phyloP scores from a whole-genome alignment of 2,113 vertebrate species.

The Oreochromis spilurus region DNA sequence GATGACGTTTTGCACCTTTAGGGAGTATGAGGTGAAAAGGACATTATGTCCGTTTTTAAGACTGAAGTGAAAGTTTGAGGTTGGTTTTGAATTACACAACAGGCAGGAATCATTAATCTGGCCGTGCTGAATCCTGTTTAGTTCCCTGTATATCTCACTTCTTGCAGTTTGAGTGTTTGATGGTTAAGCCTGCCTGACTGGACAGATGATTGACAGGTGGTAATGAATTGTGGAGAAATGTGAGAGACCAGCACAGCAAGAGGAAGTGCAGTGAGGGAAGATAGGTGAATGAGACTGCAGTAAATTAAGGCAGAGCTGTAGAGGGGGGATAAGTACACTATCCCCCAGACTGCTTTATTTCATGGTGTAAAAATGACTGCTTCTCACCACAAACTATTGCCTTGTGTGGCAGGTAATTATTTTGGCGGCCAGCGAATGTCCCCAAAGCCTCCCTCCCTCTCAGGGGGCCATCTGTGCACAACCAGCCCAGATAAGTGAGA shows the following conservation, averaged over 20 bases:
- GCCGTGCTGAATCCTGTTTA: background rate
- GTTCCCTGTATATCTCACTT: background rate
- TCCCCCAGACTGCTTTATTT: slow-evolving; percentile 57
- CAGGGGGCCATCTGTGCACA: slow-evolving; percentile 44
- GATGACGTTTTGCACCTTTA: background rate
- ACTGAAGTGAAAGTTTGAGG: background rate
- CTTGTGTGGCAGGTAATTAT: slow-evolving; percentile 70
- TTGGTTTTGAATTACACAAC: background rate
- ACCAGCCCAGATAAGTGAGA: slow-evolving; percentile 55
- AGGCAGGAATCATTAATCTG: background rate
- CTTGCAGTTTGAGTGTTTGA: background rate
- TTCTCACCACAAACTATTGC: slow-evolving; percentile 38
- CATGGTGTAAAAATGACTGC: slow-evolving; percentile 39
- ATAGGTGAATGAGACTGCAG: slow-evolving; percentile 12
- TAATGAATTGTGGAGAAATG: slow-evolving; percentile 41
- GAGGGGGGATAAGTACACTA: slow-evolving; percentile 17
- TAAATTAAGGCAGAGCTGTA: slow-evolving; percentile 39
- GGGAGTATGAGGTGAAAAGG: background rate
- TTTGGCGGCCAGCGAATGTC: slow-evolving; percentile 41
- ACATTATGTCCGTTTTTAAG: background rate
- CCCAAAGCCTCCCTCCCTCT: slow-evolving; percentile 36
- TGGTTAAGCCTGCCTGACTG: background rate
- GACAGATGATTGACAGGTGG: slow-evolving; percentile 37
- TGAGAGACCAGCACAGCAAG: slow-evolving; percentile 61
- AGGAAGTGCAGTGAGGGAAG: slow-evolving; percentile 41